A percentile compares a stretch with the other conserved stretches of the same genome.
Evolutionary conservation across 2,888 invertebrate species (phyloP).

Genomic region (Pandemis cinnamomeana): DNA sequence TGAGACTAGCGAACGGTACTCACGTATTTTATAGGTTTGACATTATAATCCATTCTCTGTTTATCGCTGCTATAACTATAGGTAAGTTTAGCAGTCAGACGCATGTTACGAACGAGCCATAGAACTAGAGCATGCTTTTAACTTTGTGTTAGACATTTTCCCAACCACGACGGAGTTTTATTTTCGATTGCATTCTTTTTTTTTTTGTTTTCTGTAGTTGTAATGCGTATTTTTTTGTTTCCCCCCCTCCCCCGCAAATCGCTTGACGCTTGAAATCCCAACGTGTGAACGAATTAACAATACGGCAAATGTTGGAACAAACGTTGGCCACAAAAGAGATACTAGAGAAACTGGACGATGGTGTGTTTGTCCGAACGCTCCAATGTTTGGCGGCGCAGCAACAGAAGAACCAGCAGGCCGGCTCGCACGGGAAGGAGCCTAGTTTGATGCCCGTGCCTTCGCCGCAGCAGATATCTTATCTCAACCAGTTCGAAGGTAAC

Average conservation of each 20-base stretch:
- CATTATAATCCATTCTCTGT: constrained; percentile 54
- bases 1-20: not conserved
- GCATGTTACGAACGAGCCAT: constrained; percentile 74
- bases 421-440: constrained; percentile 88
- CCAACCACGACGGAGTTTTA: constrained; percentile 73
- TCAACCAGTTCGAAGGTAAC: constrained; percentile 95
- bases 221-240: constrained; percentile 84
- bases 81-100: constrained; percentile 58
- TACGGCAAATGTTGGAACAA: constrained; percentile 52
- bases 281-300: constrained; percentile 75
- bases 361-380: constrained; percentile 82
- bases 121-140: constrained; percentile 71
- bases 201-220: constrained; percentile 80
- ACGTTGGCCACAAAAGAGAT: constrained; percentile 73
- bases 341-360: constrained; percentile 81
- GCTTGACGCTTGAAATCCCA: constrained; percentile 84
- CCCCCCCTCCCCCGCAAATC: constrained; percentile 75
- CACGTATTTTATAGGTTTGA: constrained; percentile 10
- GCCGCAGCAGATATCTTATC: constrained; percentile 97
- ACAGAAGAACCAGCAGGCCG: constrained; percentile 78
- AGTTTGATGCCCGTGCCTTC: constrained; percentile 98
- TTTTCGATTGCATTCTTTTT: constrained; percentile 47
- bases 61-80: constrained; percentile 43
- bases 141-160: constrained; percentile 82
- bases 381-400: constrained; percentile 83